These are phyloP conservation scores for Julus scanicus DNA, from an alignment of 2,888 invertebrate genomes.

Conservation along the genomic window DNA sequence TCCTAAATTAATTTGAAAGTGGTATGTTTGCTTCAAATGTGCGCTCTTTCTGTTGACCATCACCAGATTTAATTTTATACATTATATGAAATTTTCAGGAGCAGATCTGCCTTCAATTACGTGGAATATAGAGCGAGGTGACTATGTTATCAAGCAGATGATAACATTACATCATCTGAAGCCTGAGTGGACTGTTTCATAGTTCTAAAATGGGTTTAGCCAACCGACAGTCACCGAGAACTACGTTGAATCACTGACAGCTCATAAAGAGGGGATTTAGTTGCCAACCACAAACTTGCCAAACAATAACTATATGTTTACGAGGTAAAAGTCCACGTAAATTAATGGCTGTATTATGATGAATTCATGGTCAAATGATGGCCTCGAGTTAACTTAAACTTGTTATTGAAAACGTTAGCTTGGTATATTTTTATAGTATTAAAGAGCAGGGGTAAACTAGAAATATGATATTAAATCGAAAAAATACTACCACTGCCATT, in stretches of 20 bases:
- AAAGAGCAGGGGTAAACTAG: neutral
- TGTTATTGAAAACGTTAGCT: neutral
- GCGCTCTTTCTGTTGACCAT: no score
- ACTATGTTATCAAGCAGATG: neutral
- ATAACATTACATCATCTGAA: neutral
- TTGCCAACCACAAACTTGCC: neutral
- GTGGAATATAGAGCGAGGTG: neutral
- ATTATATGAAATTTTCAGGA: no score
- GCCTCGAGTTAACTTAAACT: neutral
- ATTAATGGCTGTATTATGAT: neutral
- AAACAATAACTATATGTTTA: neutral
- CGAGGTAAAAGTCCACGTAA: neutral
- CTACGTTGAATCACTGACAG: constrained; percentile 29
- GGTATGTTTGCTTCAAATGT: no score
- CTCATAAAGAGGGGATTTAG: neutral
- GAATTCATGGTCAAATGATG: neutral
- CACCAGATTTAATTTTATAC: no score
- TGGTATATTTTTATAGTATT: neutral
- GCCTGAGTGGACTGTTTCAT: neutral
- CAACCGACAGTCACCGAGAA: neutral
- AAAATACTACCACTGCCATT: neutral
- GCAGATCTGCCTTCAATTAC: neutral
- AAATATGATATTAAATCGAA: neutral
- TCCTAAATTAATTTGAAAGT: no score
- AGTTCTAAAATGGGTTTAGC: neutral